Percentiles rank a stretch among this genome's conserved stretches.
phyloP scores from a whole-genome alignment of 2,797 vertebrate species.

The Tympanoctomys barrerae region DNA sequence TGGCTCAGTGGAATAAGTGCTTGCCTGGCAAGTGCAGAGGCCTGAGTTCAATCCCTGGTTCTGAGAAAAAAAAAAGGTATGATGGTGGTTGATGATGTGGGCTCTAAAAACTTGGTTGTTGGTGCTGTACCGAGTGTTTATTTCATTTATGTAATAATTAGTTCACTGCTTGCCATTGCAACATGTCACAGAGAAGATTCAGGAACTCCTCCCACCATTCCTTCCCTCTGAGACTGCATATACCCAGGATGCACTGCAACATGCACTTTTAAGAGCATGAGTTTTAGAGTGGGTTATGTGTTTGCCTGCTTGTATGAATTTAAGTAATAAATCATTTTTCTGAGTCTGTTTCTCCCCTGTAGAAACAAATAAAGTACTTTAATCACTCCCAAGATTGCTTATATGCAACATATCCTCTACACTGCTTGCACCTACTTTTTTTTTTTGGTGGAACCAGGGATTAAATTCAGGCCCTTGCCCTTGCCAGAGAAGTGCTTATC shows the following conservation, averaged over 20 bases:
- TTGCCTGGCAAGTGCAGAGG: no score
- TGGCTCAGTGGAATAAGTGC: no score
- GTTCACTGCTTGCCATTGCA: neutral
- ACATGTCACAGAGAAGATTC: neutral
- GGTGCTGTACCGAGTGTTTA: neutral
- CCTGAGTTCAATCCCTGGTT: no score
- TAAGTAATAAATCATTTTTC: constrained; percentile 2
- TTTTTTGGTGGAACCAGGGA: no score
- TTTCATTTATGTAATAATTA: neutral
- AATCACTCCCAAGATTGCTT: neutral
- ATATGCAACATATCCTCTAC: neutral
- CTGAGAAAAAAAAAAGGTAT: neutral
- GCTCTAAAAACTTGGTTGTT: constrained; percentile 19
- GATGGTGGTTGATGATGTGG: neutral
- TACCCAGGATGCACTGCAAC: neutral
- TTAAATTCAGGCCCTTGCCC: no score
- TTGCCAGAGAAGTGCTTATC: neutral
- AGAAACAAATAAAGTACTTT: constrained; percentile 3
- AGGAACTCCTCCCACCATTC: neutral
- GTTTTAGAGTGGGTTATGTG: neutral
- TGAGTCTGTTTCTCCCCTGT: neutral
- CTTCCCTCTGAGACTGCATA: neutral
- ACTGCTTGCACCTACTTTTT: neutral
- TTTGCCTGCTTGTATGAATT: constrained; percentile 35
- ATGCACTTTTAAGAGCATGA: neutral